These are phyloP conservation scores for Acanthaster planci DNA, from an alignment of 35 echinoderm and acorn worm species.

Conservation along the genomic window DNA sequence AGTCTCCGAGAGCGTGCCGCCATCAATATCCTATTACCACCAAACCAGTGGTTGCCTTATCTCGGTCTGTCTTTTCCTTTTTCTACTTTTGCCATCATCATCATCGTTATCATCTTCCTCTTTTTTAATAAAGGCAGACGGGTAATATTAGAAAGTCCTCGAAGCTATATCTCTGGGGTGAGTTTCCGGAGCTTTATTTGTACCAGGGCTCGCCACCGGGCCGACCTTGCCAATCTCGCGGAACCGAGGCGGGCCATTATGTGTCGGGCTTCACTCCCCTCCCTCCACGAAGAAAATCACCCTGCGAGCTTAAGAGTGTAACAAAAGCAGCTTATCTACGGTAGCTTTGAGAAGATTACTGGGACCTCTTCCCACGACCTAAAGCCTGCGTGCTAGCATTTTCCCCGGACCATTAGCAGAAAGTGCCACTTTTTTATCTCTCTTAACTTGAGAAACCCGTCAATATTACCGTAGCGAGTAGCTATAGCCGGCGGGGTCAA, in stretches of 20 bases:
- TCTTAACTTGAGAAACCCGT: constrained; percentile 10
- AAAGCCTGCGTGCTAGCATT: constrained; percentile 9
- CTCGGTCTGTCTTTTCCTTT: not conserved
- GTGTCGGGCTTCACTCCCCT: not conserved
- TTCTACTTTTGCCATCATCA: too few relatives aligned
- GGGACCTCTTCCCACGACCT: constrained; percentile 4
- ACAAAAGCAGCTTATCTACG: constrained; percentile 27
- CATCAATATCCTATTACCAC: constrained; percentile 20
- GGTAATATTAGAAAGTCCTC: not conserved
- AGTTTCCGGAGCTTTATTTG: constrained; percentile 4
- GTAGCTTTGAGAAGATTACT: not conserved
- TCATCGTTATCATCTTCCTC: not conserved
- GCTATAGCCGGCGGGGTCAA: not conserved
- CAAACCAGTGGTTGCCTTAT: not conserved
- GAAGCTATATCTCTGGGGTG: not conserved
- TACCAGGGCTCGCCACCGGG: not conserved
- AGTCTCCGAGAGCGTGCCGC: not conserved
- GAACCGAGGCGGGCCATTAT: not conserved
- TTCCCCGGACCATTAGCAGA: constrained; percentile 10
- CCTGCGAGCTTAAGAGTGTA: constrained; percentile 18
- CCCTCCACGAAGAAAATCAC: not conserved
- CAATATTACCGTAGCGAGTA: not conserved
- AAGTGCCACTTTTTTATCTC: not conserved
- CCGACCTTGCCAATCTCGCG: not conserved
- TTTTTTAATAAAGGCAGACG: constrained; percentile 14